Conservation (phyloP, 1,140 invertebrate species). For the Cyrtorhinus lividipennis region DNA sequence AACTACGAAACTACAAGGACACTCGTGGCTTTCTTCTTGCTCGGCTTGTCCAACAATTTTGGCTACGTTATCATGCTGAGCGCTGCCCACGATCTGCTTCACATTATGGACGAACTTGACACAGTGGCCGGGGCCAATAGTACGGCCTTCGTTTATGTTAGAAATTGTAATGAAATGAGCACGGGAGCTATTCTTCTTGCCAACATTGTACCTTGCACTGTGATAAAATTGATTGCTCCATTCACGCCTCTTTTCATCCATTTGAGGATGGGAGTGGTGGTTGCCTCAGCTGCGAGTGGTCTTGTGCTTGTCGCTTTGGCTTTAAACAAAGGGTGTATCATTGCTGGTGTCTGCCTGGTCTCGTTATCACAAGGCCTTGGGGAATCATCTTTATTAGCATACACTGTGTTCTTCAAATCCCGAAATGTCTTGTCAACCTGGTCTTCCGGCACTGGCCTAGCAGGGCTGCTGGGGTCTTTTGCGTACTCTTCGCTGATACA, state of each 20-base stretch:
- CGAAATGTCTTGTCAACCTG: constrained; percentile 63
- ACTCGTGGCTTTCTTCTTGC: constrained; percentile 57
- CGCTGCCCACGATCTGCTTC: constrained; percentile 61
- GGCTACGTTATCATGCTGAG: constrained; percentile 80
- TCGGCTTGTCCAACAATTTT: constrained; percentile 81
- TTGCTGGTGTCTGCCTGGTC: constrained; percentile 58
- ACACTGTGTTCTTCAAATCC: constrained; percentile 50
- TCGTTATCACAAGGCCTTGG: constrained; percentile 63
- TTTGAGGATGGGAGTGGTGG: constrained; percentile 43
- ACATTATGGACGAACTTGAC: background rate
- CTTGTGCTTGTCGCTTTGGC: constrained; percentile 52
- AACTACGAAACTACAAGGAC: too few species aligned
- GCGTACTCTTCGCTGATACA: constrained; percentile 53
- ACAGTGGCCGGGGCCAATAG: background rate
- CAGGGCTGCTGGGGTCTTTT: constrained; percentile 62
- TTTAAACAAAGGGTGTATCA: constrained; percentile 39
- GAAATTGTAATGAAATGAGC: constrained; percentile 57
- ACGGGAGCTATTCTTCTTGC: constrained; percentile 69
- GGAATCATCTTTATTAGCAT: constrained; percentile 60
- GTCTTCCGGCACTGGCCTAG: constrained; percentile 74
- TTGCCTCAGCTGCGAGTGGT: constrained; percentile 42
- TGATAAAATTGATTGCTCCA: constrained; percentile 59
- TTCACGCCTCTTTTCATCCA: constrained; percentile 65
- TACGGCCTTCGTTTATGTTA: too few species aligned
- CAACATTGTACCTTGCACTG: constrained; percentile 58